Base-by-base conservation (phyloP, 2,888 invertebrate genomes). In the Eupithecia abbreviata region DNA sequence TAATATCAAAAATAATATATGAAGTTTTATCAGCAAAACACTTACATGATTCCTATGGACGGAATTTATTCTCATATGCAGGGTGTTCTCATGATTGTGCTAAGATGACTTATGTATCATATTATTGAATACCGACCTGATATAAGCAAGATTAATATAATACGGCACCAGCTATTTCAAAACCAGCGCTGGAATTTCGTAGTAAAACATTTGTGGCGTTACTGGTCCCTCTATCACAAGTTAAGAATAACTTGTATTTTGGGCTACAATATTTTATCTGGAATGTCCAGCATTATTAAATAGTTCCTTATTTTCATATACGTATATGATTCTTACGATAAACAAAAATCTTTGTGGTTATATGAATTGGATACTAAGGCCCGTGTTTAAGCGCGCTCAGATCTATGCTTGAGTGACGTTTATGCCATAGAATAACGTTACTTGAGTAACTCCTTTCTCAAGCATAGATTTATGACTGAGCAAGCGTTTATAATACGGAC, bases 1-100 rank as follows among this genome's bases (percentile, higher is more conserved):
- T 75, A 67, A 45, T 77, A 74, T 74, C 49, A 77, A 72, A 74
- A 74, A 70, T 67, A 42, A 68, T 69, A 69, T 69, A 49, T 69
- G 69, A 69, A 13, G 30, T 18, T 15, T 65, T 55, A 77, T 69
- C 41, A 62, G 66, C 15, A 47, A 74, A 10, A 72, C 49, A 58
- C 70, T 66, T 71, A 71, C 43, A 67, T 62, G 43, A 47, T 72
- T 72, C 18, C 6, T 42, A 43, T 67, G 77, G 77, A 75, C 77
- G 77, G 77, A 77, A 49, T 72, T 51, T 72, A 66, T n/a, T 77
- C 71, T 71, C n/a, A 68, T 41, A n/a, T 66, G 30, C 69, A 42
- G 71, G 41, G 72, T 45, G 62, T 77, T 67, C 15, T 15, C 66
- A 58, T 58, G 13, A 47, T 71, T 77, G 72, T 71, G 75, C 75